phyloP scores from a whole-genome alignment of 2,888 invertebrate genomes.

The Argyresthia albistria region DNA sequence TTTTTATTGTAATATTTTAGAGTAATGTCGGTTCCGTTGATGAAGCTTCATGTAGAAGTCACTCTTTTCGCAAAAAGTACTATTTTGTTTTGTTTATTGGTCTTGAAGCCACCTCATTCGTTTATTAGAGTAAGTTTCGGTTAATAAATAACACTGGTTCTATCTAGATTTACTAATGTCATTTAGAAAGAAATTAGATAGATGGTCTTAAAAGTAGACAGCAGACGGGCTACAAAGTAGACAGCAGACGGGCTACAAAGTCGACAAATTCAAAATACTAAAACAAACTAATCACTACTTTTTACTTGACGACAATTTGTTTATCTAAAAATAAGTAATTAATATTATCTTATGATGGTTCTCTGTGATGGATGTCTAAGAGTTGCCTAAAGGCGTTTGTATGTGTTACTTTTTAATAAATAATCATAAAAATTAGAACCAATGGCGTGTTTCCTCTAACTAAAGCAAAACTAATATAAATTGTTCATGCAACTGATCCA shows the following conservation, averaged over 20 bases:
- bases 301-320: too few relatives aligned
- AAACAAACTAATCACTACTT: too few relatives aligned
- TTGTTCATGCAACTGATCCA: too few relatives aligned
- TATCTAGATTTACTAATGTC: background rate
- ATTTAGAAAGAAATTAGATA: background rate
- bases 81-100: background rate
- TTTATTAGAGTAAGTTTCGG: too few relatives aligned
- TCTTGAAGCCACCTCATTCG: background rate
- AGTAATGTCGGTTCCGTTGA: conserved; percentile 19
- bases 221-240: too few relatives aligned
- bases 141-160: background rate
- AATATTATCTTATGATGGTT: background rate
- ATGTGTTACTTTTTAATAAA: too few relatives aligned
- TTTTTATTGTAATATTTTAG: conserved; percentile 22
- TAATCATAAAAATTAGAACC: background rate
- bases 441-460: background rate
- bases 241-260: too few relatives aligned
- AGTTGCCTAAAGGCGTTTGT: conserved; percentile 7
- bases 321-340: too few relatives aligned
- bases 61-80: conserved; percentile 26
- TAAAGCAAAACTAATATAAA: background rate
- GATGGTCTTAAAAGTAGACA: background rate
- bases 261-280: background rate
- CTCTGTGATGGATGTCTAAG: conserved; percentile 5
- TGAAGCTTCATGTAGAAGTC: conserved; percentile 34